A percentile compares a stretch with the other conserved stretches of the same genome.
Evolutionary conservation across 2,797 vertebrate species (phyloP).

Genomic region (Arctocebus calabarensis): DNA sequence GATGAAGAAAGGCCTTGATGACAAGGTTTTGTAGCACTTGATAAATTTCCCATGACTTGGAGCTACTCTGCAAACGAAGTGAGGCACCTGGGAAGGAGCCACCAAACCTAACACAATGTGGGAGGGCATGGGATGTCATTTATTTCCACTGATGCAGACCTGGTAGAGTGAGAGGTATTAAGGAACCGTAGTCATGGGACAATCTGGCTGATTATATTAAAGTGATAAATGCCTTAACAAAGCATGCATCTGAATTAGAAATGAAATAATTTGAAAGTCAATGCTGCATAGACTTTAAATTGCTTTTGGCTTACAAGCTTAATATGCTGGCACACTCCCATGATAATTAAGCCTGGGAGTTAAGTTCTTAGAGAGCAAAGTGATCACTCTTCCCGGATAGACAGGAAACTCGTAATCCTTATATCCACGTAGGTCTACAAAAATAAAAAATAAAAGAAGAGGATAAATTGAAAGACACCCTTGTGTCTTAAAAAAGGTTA

Average conservation of each 20-base stretch:
- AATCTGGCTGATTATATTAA: conserved; percentile 56
- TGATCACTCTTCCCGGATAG: conserved; percentile 72
- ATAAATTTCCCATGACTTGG: not conserved
- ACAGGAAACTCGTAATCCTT: conserved; percentile 73
- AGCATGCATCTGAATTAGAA: conserved; percentile 70
- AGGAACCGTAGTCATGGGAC: not conserved
- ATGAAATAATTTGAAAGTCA: conserved; percentile 80
- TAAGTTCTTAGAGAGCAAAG: conserved; percentile 74
- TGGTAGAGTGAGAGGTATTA: not conserved
- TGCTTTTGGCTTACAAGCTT: conserved; percentile 72
- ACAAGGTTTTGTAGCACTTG: not conserved
- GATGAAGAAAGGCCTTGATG: conserved; percentile 35
- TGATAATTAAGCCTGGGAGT: conserved; percentile 76
- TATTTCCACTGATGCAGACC: not conserved
- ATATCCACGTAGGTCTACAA: conserved; percentile 30
- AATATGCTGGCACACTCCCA: conserved; percentile 57
- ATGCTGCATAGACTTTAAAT: conserved; percentile 71
- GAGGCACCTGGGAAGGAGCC: not conserved
- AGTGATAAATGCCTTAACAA: conserved; percentile 71
- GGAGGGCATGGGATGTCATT: conserved; percentile 5
- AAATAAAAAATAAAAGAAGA: conserved; percentile 4
- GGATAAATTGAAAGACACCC: conserved; percentile 58
- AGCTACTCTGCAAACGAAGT: not conserved
- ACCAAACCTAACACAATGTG: not conserved
- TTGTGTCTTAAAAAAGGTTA: conserved; percentile 66